Percentiles rank a stretch among this genome's conserved stretches.
phyloP scores from a whole-genome alignment of 2,113 vertebrate species.

The Actenoides lindsayi region DNA sequence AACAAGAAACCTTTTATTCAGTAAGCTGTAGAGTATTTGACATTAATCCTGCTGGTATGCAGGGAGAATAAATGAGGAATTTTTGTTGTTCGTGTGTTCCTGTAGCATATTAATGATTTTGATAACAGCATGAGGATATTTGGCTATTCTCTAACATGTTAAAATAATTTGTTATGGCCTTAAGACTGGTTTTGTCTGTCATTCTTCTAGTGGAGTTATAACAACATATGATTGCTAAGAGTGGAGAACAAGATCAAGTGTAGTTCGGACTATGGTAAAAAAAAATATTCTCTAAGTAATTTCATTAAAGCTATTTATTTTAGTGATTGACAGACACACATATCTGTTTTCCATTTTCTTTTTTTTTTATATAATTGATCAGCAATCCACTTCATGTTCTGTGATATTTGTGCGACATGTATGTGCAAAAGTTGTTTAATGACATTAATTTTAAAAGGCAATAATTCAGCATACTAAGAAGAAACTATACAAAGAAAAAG shows the following conservation, averaged over 20 bases:
- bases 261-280: background rate
- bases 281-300: background rate
- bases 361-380: background rate
- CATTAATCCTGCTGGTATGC: slow-evolving; percentile 38
- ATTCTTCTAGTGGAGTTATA: background rate
- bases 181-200: background rate
- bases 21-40: slow-evolving; percentile 35
- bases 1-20: slow-evolving; percentile 25
- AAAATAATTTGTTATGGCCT: background rate
- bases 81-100: background rate
- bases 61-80: slow-evolving; percentile 30
- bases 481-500: background rate
- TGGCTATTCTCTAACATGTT: background rate
- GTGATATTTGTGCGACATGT: background rate
- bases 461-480: background rate
- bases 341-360: background rate
- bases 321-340: background rate
- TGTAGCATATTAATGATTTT: slow-evolving; percentile 32
- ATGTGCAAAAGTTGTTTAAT: background rate
- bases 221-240: background rate
- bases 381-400: background rate
- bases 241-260: background rate
- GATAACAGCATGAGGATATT: background rate
- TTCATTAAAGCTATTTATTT: background rate
- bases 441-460: background rate